Evolutionary conservation across 2,113 vertebrate species (phyloP).

Genomic region (Cnemophilus loriae): DNA sequence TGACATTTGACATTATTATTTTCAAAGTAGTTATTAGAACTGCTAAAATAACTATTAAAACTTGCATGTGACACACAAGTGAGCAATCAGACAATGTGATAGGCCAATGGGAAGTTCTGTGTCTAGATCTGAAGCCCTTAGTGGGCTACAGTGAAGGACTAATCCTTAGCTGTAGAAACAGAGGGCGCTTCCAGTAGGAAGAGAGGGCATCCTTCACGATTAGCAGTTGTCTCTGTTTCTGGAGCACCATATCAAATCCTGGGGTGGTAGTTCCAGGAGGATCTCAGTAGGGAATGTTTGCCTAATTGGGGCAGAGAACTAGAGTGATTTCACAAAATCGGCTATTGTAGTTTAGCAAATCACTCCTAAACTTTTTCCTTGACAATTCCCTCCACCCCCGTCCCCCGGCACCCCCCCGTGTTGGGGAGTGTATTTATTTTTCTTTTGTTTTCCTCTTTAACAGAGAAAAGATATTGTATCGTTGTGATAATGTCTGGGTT

Average conservation of each 20-base stretch:
- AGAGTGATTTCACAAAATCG: not conserved
- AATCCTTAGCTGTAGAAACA: not conserved
- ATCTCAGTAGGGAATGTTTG: not conserved
- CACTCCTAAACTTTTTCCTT: not conserved
- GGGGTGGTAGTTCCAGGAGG: not conserved
- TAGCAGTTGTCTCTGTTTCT: not conserved
- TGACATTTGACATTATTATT: not conserved
- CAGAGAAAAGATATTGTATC: not conserved
- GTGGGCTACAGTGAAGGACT: not conserved
- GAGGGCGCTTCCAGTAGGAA: not conserved
- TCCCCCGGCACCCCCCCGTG: fast-evolving
- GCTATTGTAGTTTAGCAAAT: not conserved
- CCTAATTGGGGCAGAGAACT: not conserved
- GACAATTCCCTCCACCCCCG: no score
- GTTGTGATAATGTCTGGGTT: not conserved
- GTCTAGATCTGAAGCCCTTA: not conserved
- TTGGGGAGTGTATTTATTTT: not conserved
- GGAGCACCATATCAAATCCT: not conserved
- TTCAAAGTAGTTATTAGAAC: not conserved
- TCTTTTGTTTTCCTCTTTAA: not conserved
- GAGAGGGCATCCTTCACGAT: not conserved
- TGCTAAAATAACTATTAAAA: not conserved
- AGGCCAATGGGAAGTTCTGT: fast-evolving
- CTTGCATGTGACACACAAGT: not conserved
- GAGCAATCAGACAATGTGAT: not conserved